phyloP scores from a whole-genome alignment of 1,140 invertebrate genomes.

The Panagrolaimus sp. region DNA sequence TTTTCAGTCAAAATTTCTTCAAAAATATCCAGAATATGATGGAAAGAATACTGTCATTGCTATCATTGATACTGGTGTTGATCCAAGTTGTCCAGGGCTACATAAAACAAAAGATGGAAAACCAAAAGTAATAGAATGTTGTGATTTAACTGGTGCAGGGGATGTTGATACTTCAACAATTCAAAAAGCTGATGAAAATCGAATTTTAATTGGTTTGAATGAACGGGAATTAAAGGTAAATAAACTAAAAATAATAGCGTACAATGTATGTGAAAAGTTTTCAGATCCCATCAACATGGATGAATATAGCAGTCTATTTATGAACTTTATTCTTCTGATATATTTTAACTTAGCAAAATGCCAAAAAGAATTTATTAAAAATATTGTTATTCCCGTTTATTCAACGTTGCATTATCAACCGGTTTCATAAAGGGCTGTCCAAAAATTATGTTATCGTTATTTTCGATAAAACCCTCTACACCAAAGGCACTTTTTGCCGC shows the following conservation, averaged over 20 bases:
- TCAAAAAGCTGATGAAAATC: constrained; percentile 67
- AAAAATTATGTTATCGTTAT: no score
- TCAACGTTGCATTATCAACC: no score
- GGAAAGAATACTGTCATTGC: constrained; percentile 83
- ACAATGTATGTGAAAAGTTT: no score
- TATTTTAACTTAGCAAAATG: no score
- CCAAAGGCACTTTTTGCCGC: no score
- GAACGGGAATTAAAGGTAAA: constrained; percentile 71
- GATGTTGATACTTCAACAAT: constrained; percentile 82
- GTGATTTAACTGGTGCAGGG: constrained; percentile 87
- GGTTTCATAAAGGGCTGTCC: no score
- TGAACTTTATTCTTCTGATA: constrained; percentile 81
- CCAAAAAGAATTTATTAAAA: no score
- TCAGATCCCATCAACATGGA: constrained; percentile 72
- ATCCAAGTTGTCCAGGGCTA: constrained; percentile 79
- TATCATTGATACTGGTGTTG: constrained; percentile 92
- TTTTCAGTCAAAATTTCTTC: constrained; percentile 67
- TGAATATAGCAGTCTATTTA: constrained; percentile 74
- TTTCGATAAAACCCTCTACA: no score
- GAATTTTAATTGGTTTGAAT: constrained; percentile 72
- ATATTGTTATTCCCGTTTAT: no score
- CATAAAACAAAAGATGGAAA: constrained; percentile 78
- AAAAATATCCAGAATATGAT: constrained; percentile 85
- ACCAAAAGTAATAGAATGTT: constrained; percentile 84
- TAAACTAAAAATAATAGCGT: no score